phyloP scores from a whole-genome alignment of 2,888 invertebrate genomes.

The Cephus rjabovi region DNA sequence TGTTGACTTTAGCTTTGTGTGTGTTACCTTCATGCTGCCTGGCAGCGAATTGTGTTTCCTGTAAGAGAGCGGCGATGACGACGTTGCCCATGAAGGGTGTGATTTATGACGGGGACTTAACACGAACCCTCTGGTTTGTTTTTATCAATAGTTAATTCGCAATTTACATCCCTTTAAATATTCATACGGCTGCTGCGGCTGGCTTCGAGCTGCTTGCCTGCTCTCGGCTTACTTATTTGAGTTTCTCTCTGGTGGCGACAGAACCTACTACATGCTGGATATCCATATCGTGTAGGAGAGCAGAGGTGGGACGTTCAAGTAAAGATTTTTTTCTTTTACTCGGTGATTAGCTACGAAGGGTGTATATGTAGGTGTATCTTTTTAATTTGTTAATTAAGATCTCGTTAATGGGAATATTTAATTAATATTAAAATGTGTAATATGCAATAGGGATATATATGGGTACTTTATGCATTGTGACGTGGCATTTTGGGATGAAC shows the following conservation, averaged over 20 bases:
- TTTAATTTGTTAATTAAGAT: not conserved
- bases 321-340: not conserved
- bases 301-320: not conserved
- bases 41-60: not conserved
- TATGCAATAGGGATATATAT: too few species aligned
- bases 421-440: not conserved
- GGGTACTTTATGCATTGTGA: too few species aligned
- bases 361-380: not conserved
- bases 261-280: not conserved
- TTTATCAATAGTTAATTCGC: slow-evolving; percentile 58
- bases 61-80: not conserved
- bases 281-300: not conserved
- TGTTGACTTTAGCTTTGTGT: not conserved
- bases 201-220: slow-evolving; percentile 33
- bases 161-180: slow-evolving; percentile 58
- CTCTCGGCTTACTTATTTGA: slow-evolving; percentile 44
- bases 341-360: not conserved
- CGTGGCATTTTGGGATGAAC: too few species aligned
- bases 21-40: not conserved
- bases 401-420: not conserved
- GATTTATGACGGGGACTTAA: slow-evolving; percentile 49
- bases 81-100: slow-evolving; percentile 26
- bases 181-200: slow-evolving; percentile 41
- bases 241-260: not conserved
- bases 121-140: slow-evolving; percentile 47